Percentiles rank a stretch among this genome's conserved stretches.
Evolutionary conservation across 2,888 invertebrate genomes (phyloP).

Genomic region (Spodoptera littoralis): DNA sequence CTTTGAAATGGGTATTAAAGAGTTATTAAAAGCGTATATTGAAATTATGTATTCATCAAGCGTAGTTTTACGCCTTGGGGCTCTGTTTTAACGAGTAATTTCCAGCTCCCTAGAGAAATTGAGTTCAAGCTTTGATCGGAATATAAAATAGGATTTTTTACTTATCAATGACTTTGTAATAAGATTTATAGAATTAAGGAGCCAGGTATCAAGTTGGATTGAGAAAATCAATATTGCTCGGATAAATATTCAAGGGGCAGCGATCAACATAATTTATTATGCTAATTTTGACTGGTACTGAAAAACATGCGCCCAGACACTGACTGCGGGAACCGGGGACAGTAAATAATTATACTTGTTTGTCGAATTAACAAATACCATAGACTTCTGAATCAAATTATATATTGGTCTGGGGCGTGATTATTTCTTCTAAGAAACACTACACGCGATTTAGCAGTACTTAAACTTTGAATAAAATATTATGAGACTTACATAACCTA

Average conservation of each 20-base stretch:
- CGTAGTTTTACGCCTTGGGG: constrained; percentile 60
- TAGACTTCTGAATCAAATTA: no score
- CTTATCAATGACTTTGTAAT: constrained; percentile 49
- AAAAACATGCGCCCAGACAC: constrained; percentile 52
- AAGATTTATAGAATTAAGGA: constrained; percentile 45
- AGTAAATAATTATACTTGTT: constrained; percentile 16
- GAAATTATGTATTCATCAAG: constrained; percentile 73
- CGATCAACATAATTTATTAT: constrained; percentile 63
- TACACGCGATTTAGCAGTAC: no score
- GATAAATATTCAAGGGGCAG: constrained; percentile 46
- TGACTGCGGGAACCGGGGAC: constrained; percentile 4
- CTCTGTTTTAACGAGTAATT: constrained; percentile 68
- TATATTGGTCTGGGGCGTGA: no score
- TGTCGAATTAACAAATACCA: constrained; percentile 7
- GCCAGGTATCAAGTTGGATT: constrained; percentile 38
- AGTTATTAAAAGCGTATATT: constrained; percentile 57
- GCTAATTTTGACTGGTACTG: constrained; percentile 57
- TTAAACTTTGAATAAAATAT: no score
- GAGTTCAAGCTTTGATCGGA: constrained; percentile 50
- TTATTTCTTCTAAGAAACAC: no score
- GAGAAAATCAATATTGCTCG: constrained; percentile 59
- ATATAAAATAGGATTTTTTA: constrained; percentile 52
- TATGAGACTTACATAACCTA: no score
- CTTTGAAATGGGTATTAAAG: constrained; percentile 40
- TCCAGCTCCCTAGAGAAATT: constrained; percentile 61